Evolutionary conservation across 2,888 invertebrate species (phyloP), one percentile per base, ranked within the genome.

Genomic region (Geotrupes spiniger): DNA sequence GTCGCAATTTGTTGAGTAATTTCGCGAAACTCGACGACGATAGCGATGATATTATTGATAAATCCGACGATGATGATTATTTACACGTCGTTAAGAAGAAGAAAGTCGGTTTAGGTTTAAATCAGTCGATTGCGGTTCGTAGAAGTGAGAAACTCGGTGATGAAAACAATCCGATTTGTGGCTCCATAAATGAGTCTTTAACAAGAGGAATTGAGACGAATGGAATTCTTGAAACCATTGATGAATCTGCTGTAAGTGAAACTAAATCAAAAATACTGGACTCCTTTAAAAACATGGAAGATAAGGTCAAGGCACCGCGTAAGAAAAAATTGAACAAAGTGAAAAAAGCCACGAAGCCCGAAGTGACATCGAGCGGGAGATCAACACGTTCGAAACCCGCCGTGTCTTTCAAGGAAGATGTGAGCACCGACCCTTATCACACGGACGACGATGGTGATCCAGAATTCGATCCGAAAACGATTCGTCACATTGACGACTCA

Each of bases 11-110:
- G 33, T 36, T 26, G 29, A 50, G 29, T 10, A 17, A 0, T 17
- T 3, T 25, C 5, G 39, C 46, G 60, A 57, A 62, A 33, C 11
- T 8, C 58, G 66, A 66, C 56, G 74, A 74, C 54, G 83, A 86
- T 60, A 82, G 81, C 63, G 86, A 89, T 60, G 89, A 89, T 67
- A 74, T 82, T 50, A 76, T 85, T 42, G 79, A 60, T 42, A 68
- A 68, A 57, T 72, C 72, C 21, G 73, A 73, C 54, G 72, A 73
- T 21, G 70, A 72, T 21, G 38, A 29, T 28, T 15, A 40, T n/a
- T 39, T 54, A 31, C 69, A 66, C 49, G 38, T 64, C 46, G 58
- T 63, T 5, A 71, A 72, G 54, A 70, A 63, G 53, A 54, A 53
- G 3, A 62, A 55, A 52, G 41, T 50, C 29, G 52, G 46, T 44